Percentiles rank a stretch among this genome's conserved stretches.
Evolutionary conservation across 2,888 invertebrate genomes (phyloP).

Genomic region (Caenorhabditis panamensis): DNA sequence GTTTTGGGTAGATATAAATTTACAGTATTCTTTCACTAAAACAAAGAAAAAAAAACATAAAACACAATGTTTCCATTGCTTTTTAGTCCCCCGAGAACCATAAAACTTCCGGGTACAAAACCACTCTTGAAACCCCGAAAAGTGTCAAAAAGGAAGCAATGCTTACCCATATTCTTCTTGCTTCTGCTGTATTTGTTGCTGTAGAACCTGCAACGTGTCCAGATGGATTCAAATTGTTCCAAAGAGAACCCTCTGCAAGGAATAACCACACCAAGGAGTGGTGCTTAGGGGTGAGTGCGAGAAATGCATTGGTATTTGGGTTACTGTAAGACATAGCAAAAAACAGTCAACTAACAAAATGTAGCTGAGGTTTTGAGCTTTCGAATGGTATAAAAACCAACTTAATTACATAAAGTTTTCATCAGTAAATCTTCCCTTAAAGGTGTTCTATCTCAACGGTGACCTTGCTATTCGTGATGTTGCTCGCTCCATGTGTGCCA

Average conservation of each 20-base stretch:
- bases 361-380: too few species aligned
- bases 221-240: background rate
- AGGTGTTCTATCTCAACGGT: background rate
- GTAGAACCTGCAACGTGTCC: background rate
- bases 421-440: background rate
- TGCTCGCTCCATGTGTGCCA: background rate
- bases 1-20: background rate
- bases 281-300: background rate
- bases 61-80: too few species aligned
- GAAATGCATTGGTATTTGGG: background rate
- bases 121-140: too few species aligned
- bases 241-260: background rate
- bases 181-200: background rate
- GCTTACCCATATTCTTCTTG: background rate
- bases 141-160: background rate
- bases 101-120: too few species aligned
- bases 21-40: too few species aligned
- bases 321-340: too few species aligned
- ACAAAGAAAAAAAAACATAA: too few species aligned
- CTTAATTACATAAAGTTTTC: too few species aligned
- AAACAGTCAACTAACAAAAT: too few species aligned
- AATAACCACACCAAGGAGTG: background rate
- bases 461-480: background rate
- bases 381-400: too few species aligned
- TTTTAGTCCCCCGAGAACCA: too few species aligned